Conservation (phyloP, 2,797 vertebrate species). For the Aeoliscus strigatus region DNA sequence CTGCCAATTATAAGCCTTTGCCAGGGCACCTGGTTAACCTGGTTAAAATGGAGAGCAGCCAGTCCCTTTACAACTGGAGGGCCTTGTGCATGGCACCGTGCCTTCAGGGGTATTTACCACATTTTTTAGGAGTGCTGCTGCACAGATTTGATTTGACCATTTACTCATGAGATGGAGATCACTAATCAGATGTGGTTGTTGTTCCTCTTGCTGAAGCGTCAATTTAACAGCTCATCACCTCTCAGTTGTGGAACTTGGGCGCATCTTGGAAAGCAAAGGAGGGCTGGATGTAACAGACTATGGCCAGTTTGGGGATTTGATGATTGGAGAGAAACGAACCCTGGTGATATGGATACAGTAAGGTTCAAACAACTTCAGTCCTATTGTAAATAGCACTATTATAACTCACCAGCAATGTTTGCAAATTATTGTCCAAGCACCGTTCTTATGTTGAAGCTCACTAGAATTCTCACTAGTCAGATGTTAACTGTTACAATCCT, state of each 20-base stretch:
- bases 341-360: constrained; percentile 86
- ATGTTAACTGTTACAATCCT: no score
- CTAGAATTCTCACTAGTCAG: no score
- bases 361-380: constrained; percentile 43
- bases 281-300: constrained; percentile 77
- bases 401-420: no score
- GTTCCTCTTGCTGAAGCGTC: constrained; percentile 24
- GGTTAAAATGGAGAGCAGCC: constrained; percentile 89
- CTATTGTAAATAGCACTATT: background rate
- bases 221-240: constrained; percentile 4
- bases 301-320: constrained; percentile 80
- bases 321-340: constrained; percentile 71
- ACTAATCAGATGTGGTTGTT: background rate
- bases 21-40: constrained; percentile 80
- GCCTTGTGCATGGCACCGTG: constrained; percentile 87
- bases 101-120: constrained; percentile 63
- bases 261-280: constrained; percentile 80
- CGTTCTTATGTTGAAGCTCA: no score
- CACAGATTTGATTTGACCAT: background rate
- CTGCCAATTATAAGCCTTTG: constrained; percentile 76
- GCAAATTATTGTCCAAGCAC: no score
- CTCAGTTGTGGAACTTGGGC: constrained; percentile 38
- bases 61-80: constrained; percentile 88
- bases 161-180: background rate
- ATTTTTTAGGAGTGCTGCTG: no score